These are phyloP conservation scores for Telmatherina bonti DNA, from an alignment of 2,797 vertebrate species.

Conservation along the genomic window DNA sequence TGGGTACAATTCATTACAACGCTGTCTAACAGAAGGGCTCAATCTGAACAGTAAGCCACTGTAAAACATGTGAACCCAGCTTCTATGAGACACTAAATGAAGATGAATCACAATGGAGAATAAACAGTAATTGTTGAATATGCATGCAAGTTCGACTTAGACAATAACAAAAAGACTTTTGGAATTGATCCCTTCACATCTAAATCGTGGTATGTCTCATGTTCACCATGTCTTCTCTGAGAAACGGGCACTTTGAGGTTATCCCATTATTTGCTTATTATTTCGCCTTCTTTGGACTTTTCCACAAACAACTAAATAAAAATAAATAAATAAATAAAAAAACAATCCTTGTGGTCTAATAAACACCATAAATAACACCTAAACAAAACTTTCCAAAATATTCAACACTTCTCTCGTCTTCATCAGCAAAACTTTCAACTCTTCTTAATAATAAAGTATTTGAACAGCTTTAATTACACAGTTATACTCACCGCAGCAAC, in stretches of 20 bases:
- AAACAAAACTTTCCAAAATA: background rate
- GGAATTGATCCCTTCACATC: background rate
- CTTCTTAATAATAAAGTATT: background rate
- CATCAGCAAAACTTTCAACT: background rate
- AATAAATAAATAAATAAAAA: too few species aligned
- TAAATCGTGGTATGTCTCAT: background rate
- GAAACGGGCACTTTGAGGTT: background rate
- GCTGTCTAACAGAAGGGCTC: slow-evolving; percentile 22
- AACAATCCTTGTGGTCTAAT: background rate
- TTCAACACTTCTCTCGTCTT: background rate
- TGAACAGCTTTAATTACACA: background rate
- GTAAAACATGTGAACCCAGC: slow-evolving; percentile 46
- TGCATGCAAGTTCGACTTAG: background rate
- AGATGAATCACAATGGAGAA: slow-evolving; percentile 37
- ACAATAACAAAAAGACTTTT: slow-evolving; percentile 1
- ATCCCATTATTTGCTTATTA: too few species aligned
- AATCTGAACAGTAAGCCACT: slow-evolving; percentile 39
- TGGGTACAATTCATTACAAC: slow-evolving; percentile 32
- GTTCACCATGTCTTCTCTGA: background rate
- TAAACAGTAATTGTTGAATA: slow-evolving; percentile 33
- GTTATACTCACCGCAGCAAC: slow-evolving; percentile 81
- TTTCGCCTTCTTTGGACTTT: background rate
- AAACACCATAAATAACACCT: background rate
- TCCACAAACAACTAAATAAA: too few species aligned
- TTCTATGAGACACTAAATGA: slow-evolving; percentile 39